phyloP scores from a whole-genome alignment of 1,140 invertebrate genomes.

The Pristionchus pacificus region DNA sequence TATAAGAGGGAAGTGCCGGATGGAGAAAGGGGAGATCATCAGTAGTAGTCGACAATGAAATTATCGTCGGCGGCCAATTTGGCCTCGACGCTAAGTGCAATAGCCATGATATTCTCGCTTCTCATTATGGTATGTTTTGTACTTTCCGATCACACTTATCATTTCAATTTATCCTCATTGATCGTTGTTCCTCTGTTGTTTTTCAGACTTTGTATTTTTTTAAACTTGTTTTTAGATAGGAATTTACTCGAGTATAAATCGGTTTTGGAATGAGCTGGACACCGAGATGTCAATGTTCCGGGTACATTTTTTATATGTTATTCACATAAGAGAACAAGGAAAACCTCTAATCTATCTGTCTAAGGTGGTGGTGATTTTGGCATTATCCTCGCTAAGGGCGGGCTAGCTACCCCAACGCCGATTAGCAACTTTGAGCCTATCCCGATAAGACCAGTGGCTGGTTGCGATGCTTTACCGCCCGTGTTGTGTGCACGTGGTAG shows the following conservation, averaged over 20 bases:
- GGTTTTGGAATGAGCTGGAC: constrained; percentile 52
- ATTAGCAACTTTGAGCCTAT: constrained; percentile 2
- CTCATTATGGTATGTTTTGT: constrained; percentile 31
- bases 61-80: constrained; percentile 55
- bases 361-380: no score
- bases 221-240: constrained; percentile 3
- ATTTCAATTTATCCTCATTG: no score
- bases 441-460: no score
- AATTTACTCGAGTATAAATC: constrained; percentile 50
- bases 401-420: no score
- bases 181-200: background rate
- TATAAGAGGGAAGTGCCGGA: background rate
- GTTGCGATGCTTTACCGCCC: background rate
- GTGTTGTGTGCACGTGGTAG: no score
- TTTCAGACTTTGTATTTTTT: background rate
- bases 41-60: constrained; percentile 37
- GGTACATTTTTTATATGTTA: constrained; percentile 4
- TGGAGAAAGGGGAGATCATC: background rate
- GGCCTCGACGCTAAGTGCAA: constrained; percentile 51
- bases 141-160: no score
- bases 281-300: constrained; percentile 45
- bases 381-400: no score
- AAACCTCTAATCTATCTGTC: background rate
- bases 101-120: constrained; percentile 49
- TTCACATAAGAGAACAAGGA: background rate